Evolutionary conservation across 2,888 invertebrate genomes (phyloP), one percentile per base, ranked within the genome.

Genomic region (Nomada flava): DNA sequence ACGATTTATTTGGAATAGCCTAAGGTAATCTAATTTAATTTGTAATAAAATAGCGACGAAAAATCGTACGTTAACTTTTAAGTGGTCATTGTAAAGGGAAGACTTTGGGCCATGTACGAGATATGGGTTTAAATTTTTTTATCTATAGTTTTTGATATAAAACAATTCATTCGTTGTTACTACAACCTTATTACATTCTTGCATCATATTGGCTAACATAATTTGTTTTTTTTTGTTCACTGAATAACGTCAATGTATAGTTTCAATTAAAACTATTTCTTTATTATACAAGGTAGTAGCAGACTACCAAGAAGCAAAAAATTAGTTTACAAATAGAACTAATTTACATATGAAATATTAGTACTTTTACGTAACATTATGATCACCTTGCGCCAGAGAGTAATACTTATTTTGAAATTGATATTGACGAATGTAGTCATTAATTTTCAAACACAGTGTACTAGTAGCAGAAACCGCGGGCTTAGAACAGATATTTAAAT

Each of bases 81-180:
- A 36, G 36, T 36, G 36, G 36, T 36, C 36, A 36, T 7, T 36
- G 36, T 36, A 36, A 36, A 36, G 1, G 29, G 29, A 29, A 29
- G 36, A 36, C 36, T 36, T 36, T 0, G 5, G 36, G 36, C 36
- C 9, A 36, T 36, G 7, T 36, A 36, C 36, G 36, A 36, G 36
- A 36, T 36, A 36, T 36, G 36, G 36, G 7, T 36, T 36, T 36
- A 36, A 36, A 36, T 36, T 36, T 36, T 36, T 84, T 69, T 63
- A 69, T 83, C 79, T 64, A 42, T 70, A 13, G 36, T 74, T 47
- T 75, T 80, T 73, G 18, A 84, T 86, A 86, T 67, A 83, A 86
- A 86, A 86, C 72, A 76, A 74, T 73, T 68, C 4, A 52, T 72
- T 78, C 55, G 52, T 84, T 70, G 44, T 60, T 53, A 68, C 50